Evolutionary conservation across 2,113 vertebrate species (phyloP).

Genomic region (Todiramphus saurophagus): DNA sequence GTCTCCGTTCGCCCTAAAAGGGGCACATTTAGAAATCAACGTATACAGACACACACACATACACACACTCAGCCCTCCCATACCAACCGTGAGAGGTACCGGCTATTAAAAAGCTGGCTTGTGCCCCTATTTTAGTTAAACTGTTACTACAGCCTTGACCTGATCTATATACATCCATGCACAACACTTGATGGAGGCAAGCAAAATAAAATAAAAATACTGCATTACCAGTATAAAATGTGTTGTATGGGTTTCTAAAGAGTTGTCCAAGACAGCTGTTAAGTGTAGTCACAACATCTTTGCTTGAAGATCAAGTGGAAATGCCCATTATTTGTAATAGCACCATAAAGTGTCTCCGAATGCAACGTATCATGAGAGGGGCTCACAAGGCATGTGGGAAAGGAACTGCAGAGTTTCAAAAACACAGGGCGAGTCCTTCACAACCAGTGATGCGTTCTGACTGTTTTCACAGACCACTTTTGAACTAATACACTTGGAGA

Average conservation of each 20-base stretch:
- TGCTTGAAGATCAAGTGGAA: not conserved
- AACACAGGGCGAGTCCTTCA: not conserved
- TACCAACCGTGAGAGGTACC: no score
- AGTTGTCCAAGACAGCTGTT: not conserved
- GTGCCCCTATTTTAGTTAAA: not conserved
- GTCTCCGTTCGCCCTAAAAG: not conserved
- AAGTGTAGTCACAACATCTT: not conserved
- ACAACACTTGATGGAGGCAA: not conserved
- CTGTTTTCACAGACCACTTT: not conserved
- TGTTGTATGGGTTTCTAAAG: not conserved
- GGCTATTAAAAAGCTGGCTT: not conserved
- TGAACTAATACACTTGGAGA: not conserved
- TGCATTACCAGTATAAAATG: not conserved
- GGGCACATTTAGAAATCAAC: no score
- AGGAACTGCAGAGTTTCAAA: not conserved
- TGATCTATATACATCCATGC: not conserved
- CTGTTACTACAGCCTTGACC: not conserved
- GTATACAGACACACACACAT: fast-evolving
- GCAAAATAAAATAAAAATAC: not conserved
- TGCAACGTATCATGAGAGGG: fast-evolving
- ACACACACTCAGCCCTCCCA: no score
- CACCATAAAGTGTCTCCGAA: not conserved
- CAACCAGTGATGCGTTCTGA: fast-evolving
- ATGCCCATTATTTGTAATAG: fast-evolving
- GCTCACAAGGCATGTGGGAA: not conserved